These are phyloP conservation scores for Pao palembangensis DNA, from an alignment of 2,113 vertebrate genomes.

Conservation along the genomic window DNA sequence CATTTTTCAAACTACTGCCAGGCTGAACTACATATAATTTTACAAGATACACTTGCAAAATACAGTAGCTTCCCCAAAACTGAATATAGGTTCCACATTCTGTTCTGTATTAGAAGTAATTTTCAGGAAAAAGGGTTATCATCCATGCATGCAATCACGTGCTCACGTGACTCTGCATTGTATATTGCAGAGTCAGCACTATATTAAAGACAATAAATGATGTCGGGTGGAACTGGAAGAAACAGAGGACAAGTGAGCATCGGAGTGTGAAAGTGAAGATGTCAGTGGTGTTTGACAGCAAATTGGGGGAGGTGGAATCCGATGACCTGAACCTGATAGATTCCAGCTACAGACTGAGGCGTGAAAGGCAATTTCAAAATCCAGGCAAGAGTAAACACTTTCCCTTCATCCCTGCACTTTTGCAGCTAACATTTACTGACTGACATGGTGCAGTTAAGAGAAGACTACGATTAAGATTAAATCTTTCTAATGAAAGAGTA, in stretches of 20 bases:
- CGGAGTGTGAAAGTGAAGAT: neutral
- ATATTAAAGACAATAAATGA: neutral
- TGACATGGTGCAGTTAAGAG: too few relatives aligned
- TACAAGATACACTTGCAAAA: too few relatives aligned
- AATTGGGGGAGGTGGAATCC: neutral
- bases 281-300: slow-evolving; percentile 8
- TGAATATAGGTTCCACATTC: too few relatives aligned
- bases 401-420: neutral
- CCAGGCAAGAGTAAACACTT: slow-evolving; percentile 10
- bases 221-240: neutral
- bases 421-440: too few relatives aligned
- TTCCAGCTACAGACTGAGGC: neutral
- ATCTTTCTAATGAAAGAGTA: neutral
- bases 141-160: too few relatives aligned
- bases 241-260: neutral
- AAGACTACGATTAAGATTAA: neutral
- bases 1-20: too few relatives aligned
- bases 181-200: slow-evolving; percentile 23
- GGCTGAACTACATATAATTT: too few relatives aligned
- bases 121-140: too few relatives aligned
- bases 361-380: neutral
- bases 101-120: too few relatives aligned
- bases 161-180: too few relatives aligned
- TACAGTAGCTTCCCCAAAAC: too few relatives aligned
- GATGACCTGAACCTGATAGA: neutral